phyloP scores from a whole-genome alignment of 2,888 invertebrate species.

The Melipona bicolor region DNA sequence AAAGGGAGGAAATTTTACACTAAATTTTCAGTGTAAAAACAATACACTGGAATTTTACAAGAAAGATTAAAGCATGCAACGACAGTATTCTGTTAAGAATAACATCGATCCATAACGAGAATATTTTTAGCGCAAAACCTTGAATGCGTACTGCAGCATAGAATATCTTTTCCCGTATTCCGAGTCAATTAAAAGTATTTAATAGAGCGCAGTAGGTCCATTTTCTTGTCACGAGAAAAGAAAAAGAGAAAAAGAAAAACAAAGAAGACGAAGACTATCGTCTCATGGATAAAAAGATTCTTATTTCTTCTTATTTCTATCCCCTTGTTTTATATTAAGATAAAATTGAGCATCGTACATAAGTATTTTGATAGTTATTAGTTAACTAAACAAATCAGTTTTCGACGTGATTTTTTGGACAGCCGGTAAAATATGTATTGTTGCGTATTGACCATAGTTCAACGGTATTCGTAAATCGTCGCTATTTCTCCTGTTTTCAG shows the following conservation, averaged over 20 bases:
- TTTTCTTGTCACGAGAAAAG: slow-evolving; percentile 4
- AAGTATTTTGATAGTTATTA: neutral
- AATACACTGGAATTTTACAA: neutral
- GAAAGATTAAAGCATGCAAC: neutral
- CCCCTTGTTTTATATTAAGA: neutral
- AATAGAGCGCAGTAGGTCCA: slow-evolving; percentile 5
- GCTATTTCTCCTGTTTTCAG: slow-evolving; percentile 75
- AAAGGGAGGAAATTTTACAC: neutral
- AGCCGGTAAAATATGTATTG: slow-evolving; percentile 81
- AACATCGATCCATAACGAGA: slow-evolving; percentile 47
- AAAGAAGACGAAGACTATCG: neutral
- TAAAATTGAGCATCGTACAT: neutral
- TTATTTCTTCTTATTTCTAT: neutral
- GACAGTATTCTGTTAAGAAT: slow-evolving; percentile 33
- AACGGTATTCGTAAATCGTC: slow-evolving; percentile 80
- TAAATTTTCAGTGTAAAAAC: no score
- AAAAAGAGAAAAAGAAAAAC: no score
- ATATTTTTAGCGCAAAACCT: slow-evolving; percentile 59
- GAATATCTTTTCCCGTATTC: slow-evolving; percentile 40
- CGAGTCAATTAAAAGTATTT: slow-evolving; percentile 24
- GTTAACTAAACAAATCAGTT: slow-evolving; percentile 78
- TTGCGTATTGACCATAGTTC: slow-evolving; percentile 80
- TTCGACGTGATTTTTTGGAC: slow-evolving; percentile 81
- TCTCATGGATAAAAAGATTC: neutral
- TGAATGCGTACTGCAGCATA: slow-evolving; percentile 44